Percentiles rank a stretch among this genome's conserved stretches.
Evolutionary conservation across 1,140 invertebrate species (phyloP).

Genomic region (Monomorium pharaonis): DNA sequence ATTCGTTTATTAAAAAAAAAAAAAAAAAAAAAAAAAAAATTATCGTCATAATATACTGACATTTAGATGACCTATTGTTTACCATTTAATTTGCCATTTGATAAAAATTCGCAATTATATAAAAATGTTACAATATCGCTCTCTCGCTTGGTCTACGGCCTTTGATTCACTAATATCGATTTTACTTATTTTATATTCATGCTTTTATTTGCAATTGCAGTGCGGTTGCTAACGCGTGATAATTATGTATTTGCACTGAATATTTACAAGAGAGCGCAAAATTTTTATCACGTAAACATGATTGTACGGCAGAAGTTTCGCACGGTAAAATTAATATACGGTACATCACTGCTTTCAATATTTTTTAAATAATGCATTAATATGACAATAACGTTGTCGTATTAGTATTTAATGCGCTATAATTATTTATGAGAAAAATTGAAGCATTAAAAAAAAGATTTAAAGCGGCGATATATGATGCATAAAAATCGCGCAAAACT

Average conservation of each 20-base stretch:
- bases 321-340: too few species aligned
- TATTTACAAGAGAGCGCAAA: background rate
- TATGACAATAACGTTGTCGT: background rate
- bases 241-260: background rate
- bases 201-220: background rate
- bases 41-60: too few species aligned
- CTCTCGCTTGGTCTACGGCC: background rate
- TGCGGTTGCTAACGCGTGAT: background rate
- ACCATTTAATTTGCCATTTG: background rate
- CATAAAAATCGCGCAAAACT: background rate
- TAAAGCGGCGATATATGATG: background rate
- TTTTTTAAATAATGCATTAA: background rate
- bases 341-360: background rate
- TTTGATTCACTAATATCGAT: background rate
- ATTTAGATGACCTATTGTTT: background rate
- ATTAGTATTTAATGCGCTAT: background rate
- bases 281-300: background rate
- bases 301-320: background rate
- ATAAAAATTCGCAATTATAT: slow-evolving; percentile 18
- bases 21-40: too few species aligned
- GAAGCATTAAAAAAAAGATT: background rate
- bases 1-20: too few species aligned
- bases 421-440: background rate
- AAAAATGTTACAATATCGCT: background rate
- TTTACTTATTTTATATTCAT: background rate